phyloP scores from a whole-genome alignment of 2,888 invertebrate genomes.

The Cyclophora punctaria region DNA sequence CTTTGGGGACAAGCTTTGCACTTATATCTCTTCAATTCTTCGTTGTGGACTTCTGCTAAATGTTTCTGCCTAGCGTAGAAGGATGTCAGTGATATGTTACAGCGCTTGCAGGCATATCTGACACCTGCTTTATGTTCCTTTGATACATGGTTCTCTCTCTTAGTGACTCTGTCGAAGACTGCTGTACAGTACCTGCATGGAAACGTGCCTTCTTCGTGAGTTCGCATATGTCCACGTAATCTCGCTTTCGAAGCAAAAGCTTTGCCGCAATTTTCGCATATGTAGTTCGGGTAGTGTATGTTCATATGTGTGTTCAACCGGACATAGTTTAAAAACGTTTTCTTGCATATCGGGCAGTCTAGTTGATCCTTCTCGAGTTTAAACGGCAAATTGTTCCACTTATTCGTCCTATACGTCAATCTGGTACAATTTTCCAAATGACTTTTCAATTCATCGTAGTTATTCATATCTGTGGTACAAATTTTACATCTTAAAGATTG shows the following conservation, averaged over 20 bases:
- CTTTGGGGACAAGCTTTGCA: conserved; percentile 65
- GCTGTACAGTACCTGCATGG: conserved; percentile 55
- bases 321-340: conserved; percentile 58
- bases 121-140: conserved; percentile 64
- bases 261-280: conserved; percentile 70
- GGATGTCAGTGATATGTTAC: conserved; percentile 54
- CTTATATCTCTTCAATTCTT: conserved; percentile 61
- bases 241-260: conserved; percentile 70
- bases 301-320: conserved; percentile 70
- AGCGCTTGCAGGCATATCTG: conserved; percentile 57
- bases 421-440: conserved; percentile 49
- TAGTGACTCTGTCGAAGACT: conserved; percentile 58
- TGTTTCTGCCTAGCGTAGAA: conserved; percentile 66
- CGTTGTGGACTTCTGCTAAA: conserved; percentile 61
- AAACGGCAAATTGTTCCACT: conserved; percentile 57
- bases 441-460: conserved; percentile 40
- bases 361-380: conserved; percentile 63
- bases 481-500: conserved; percentile 48
- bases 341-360: conserved; percentile 61
- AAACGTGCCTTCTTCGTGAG: conserved; percentile 66
- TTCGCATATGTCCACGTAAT: conserved; percentile 66
- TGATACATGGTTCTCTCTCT: conserved; percentile 61
- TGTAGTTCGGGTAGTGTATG: conserved; percentile 64
- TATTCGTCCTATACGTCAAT: conserved; percentile 26
- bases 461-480: conserved; percentile 43